phyloP scores from a whole-genome alignment of 2,113 vertebrate species.

The Aptenodytes forsteri region DNA sequence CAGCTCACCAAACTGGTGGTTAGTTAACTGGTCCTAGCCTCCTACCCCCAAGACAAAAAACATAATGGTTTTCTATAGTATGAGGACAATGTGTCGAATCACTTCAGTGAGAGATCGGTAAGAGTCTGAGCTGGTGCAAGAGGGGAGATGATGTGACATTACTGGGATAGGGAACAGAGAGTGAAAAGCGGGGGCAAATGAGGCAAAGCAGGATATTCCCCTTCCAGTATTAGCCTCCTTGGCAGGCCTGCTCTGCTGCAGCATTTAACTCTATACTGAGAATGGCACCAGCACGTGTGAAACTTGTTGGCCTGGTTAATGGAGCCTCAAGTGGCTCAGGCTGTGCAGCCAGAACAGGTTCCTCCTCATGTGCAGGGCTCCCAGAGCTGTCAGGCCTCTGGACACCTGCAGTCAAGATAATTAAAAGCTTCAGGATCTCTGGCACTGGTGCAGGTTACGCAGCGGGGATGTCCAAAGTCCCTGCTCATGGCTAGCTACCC shows the following conservation, averaged over 20 bases:
- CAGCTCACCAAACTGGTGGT: background rate
- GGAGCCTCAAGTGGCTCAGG: background rate
- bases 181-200: background rate
- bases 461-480: background rate
- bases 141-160: background rate
- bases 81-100: background rate
- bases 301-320: background rate
- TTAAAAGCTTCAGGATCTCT: background rate
- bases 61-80: background rate
- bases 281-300: background rate
- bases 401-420: background rate
- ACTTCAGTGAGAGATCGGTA: background rate
- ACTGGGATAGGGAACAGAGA: background rate
- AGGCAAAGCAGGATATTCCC: background rate
- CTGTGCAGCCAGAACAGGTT: background rate
- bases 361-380: background rate
- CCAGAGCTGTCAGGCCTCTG: background rate
- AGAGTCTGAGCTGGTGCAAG: background rate
- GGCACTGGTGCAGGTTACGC: background rate
- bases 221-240: background rate
- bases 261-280: background rate
- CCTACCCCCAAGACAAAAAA: background rate
- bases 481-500: background rate
- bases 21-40: background rate
- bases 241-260: background rate